These are phyloP conservation scores for Micropterix aruncella DNA, from an alignment of 2,888 invertebrate species.

Conservation along the genomic window DNA sequence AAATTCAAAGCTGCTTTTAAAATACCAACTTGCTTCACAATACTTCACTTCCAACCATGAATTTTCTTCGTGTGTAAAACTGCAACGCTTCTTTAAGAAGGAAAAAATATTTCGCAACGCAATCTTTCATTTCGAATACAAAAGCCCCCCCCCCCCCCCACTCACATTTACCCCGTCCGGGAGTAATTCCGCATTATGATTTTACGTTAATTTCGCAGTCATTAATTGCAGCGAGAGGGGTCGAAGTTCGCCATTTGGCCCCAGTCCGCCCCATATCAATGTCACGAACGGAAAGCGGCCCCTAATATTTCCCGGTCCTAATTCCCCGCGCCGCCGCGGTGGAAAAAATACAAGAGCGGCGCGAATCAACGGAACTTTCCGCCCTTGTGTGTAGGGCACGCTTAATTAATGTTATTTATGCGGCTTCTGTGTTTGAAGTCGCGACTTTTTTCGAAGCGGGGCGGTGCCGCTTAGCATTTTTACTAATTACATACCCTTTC, in stretches of 20 bases:
- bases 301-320: neutral
- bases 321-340: neutral
- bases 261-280: neutral
- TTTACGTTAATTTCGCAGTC: neutral
- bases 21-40: no score
- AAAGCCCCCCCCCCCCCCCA: no score
- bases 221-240: neutral
- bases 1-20: no score
- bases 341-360: neutral
- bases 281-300: neutral
- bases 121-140: no score
- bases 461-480: neutral
- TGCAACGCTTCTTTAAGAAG: no score
- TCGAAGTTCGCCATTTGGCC: neutral
- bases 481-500: neutral
- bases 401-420: neutral
- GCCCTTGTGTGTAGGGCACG: neutral
- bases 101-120: no score
- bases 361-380: neutral
- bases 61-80: no score
- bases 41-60: no score
- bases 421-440: neutral
- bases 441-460: neutral
- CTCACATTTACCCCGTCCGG: no score
- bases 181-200: neutral